Conservation (phyloP, 2,113 vertebrate genomes). For the Astur gentilis region DNA sequence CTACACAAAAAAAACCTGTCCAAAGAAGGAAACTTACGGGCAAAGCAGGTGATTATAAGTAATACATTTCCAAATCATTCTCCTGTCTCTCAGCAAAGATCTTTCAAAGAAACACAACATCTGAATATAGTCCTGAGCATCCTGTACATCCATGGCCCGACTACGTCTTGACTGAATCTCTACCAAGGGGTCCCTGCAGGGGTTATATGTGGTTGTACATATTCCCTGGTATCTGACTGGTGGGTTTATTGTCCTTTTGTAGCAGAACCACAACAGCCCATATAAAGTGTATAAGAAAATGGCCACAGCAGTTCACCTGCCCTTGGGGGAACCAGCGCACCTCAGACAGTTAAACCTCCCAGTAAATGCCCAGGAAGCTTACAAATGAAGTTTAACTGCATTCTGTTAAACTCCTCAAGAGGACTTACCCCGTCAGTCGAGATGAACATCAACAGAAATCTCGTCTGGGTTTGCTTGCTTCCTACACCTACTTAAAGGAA, state of each 20-base stretch:
- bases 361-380: neutral
- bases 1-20: neutral
- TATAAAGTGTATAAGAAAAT: fast-evolving
- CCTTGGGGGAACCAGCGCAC: fast-evolving
- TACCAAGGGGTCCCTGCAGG: neutral
- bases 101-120: neutral
- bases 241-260: neutral
- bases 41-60: neutral
- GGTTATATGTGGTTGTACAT: fast-evolving
- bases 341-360: no score
- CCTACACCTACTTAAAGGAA: neutral
- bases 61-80: neutral
- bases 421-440: neutral
- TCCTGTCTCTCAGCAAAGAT: neutral
- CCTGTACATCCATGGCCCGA: neutral
- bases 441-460: neutral
- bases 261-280: neutral
- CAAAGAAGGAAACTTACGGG: neutral
- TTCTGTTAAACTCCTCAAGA: neutral
- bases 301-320: neutral
- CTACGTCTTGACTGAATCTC: no score
- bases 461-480: neutral
- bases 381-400: no score
- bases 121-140: neutral
- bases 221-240: neutral